Conservation (phyloP, 2,113 vertebrate species). For the Saimiri boliviensis region DNA sequence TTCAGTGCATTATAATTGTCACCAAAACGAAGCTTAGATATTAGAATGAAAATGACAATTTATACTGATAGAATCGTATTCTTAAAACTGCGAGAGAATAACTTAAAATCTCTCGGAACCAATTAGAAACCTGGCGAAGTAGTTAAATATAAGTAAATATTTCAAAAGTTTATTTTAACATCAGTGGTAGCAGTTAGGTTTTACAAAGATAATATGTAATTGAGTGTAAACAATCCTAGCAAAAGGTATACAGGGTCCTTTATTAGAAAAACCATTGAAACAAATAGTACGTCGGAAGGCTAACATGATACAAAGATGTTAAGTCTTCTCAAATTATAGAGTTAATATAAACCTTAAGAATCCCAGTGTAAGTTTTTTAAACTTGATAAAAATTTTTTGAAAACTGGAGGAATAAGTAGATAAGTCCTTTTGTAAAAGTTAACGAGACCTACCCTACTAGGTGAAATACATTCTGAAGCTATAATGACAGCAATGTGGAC, state of each 20-base stretch:
- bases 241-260: neutral
- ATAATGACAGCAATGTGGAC: neutral
- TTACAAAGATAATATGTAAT: neutral
- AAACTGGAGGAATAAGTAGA: neutral
- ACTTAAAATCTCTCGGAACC: neutral
- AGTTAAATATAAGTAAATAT: neutral
- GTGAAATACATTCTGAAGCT: neutral
- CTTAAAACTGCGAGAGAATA: neutral
- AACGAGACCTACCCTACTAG: neutral
- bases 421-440: neutral
- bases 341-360: neutral
- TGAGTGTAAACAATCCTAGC: neutral
- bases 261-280: neutral
- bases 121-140: neutral
- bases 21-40: neutral
- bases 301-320: neutral
- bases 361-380: neutral
- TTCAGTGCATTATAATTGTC: neutral
- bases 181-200: neutral
- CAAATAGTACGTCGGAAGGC: neutral
- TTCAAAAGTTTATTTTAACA: neutral
- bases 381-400: neutral
- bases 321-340: neutral
- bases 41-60: constrained; percentile 27
- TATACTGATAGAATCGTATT: neutral